These are phyloP conservation scores for Globodera rostochiensis DNA, from an alignment of 1,140 invertebrate genomes.

Conservation along the genomic window DNA sequence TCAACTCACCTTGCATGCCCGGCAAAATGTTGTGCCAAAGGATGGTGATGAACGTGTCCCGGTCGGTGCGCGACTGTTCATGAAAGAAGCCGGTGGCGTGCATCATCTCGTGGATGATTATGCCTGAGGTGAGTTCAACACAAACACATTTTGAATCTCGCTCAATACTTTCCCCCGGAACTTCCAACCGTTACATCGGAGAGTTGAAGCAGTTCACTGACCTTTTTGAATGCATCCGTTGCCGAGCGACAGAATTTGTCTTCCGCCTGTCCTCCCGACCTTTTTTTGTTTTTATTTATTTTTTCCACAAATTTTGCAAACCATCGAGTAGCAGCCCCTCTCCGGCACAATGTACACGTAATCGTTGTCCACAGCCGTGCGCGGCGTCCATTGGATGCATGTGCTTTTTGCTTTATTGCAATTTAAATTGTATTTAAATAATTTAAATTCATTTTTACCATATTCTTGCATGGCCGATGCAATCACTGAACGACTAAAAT, in stretches of 20 bases:
- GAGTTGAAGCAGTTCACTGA: background rate
- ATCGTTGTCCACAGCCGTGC: slow-evolving; percentile 54
- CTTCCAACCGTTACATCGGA: too few species aligned
- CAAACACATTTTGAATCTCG: background rate
- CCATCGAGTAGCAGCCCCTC: slow-evolving; percentile 51
- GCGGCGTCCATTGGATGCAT: slow-evolving; percentile 62
- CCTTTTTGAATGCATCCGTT: slow-evolving; percentile 74
- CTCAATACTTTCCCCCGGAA: too few species aligned
- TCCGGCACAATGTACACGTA: slow-evolving; percentile 65
- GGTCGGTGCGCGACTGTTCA: slow-evolving; percentile 67
- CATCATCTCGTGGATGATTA: slow-evolving; percentile 67
- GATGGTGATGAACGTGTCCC: slow-evolving; percentile 65
- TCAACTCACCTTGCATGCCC: slow-evolving; percentile 55
- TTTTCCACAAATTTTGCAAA: slow-evolving; percentile 24
- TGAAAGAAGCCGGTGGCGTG: slow-evolving; percentile 68
- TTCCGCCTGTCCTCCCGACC: slow-evolving; percentile 65
- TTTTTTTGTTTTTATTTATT: slow-evolving; percentile 8
- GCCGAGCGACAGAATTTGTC: slow-evolving; percentile 69
- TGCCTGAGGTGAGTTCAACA: slow-evolving; percentile 27
- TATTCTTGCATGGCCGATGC: slow-evolving; percentile 64
- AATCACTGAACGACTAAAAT: slow-evolving; percentile 62
- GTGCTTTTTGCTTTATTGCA: slow-evolving; percentile 43
- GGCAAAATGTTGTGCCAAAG: slow-evolving; percentile 66
- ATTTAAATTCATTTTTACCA: background rate
- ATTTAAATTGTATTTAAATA: background rate